These are phyloP conservation scores for Chondrosia reniformis DNA, from an alignment of 37 sponge, comb jelly and placozoan genomes.

Conservation along the genomic window DNA sequence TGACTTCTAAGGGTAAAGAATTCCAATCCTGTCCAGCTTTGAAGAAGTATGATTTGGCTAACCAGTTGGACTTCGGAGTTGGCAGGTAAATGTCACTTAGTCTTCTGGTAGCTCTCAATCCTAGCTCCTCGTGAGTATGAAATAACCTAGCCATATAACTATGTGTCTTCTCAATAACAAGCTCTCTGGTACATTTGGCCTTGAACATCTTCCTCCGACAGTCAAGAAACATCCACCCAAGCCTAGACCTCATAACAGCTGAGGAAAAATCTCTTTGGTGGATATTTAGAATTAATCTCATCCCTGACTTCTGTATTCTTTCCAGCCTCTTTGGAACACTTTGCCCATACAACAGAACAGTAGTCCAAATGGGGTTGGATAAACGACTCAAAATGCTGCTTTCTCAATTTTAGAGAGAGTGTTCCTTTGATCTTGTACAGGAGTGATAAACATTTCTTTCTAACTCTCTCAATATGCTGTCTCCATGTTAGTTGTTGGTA, in stretches of 20 bases:
- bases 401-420: neutral
- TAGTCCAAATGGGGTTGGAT: neutral
- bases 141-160: neutral
- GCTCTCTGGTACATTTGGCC: neutral
- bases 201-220: neutral
- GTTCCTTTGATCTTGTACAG: neutral
- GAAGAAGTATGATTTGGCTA: neutral
- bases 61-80: neutral
- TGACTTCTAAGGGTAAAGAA: neutral
- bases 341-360: neutral
- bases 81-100: neutral
- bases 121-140: neutral
- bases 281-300: neutral
- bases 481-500: neutral
- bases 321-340: neutral
- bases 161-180: neutral
- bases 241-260: neutral
- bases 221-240: neutral
- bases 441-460: neutral
- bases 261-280: neutral
- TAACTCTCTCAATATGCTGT: neutral
- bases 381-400: neutral
- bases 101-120: neutral
- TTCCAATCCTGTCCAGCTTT: neutral
- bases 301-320: neutral